Conservation (phyloP, 2,888 invertebrate species). For the Leptothorax acervorum region DNA sequence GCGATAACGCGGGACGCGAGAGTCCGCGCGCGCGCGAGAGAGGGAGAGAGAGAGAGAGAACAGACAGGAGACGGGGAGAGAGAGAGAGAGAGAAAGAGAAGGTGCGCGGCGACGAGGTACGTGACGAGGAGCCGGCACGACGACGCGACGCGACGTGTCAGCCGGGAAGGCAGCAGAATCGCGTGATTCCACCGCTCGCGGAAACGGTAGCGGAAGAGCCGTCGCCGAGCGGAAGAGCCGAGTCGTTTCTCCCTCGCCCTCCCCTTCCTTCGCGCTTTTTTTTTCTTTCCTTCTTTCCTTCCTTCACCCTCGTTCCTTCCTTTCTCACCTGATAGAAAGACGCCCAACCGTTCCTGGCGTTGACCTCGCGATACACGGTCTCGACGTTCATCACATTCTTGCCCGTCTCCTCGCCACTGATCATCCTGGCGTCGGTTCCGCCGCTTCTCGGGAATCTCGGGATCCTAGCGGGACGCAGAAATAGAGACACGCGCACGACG, state of each 20-base stretch:
- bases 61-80: background rate
- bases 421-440: conserved; percentile 75
- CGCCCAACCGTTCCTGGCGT: conserved; percentile 90
- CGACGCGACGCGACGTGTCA: conserved; percentile 11
- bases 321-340: conserved; percentile 90
- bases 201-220: conserved; percentile 24
- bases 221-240: conserved; percentile 24
- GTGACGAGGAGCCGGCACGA: conserved; percentile 54
- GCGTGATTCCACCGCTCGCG: conserved; percentile 1
- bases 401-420: conserved; percentile 70
- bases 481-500: conserved; percentile 20
- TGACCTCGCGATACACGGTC: conserved; percentile 91
- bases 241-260: background rate
- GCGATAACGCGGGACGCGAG: conserved; percentile 39
- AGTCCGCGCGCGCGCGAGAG: conserved; percentile 6
- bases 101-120: conserved; percentile 52
- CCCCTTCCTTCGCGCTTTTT: background rate
- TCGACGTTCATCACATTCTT: conserved; percentile 87
- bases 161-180: conserved; percentile 19
- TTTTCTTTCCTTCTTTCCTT: background rate
- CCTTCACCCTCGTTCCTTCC: conserved; percentile 5
- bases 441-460: conserved; percentile 18
- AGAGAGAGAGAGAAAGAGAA: conserved; percentile 7
- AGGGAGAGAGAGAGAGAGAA: conserved; percentile 14
- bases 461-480: conserved; percentile 52